Percentiles rank a stretch among this genome's conserved stretches.
phyloP scores from a whole-genome alignment of 2,113 vertebrate species.

The Hassar affinis region DNA sequence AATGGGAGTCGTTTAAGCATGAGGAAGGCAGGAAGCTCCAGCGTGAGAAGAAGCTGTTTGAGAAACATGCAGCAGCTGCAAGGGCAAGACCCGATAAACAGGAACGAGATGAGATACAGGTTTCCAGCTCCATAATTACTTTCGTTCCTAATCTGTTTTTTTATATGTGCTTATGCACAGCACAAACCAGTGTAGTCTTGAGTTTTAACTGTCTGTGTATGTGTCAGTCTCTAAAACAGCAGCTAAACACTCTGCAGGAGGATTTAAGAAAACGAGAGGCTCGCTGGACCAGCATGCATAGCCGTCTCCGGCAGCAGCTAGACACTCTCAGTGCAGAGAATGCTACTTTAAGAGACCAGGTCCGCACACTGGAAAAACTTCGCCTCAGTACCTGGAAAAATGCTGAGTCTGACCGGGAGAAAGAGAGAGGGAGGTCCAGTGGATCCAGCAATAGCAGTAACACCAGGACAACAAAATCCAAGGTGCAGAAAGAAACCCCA shows the following conservation, averaged over 20 bases:
- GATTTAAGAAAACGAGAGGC: slow-evolving; percentile 84
- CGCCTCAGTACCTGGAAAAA: slow-evolving; percentile 86
- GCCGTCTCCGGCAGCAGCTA: slow-evolving; percentile 83
- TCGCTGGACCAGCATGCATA: slow-evolving; percentile 84
- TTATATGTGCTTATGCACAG: neutral
- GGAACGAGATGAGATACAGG: slow-evolving; percentile 95
- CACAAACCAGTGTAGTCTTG: neutral
- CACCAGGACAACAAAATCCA: slow-evolving; percentile 35
- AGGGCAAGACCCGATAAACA: slow-evolving; percentile 90
- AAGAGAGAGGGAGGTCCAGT: slow-evolving; percentile 49
- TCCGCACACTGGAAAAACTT: slow-evolving; percentile 83
- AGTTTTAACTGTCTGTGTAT: neutral
- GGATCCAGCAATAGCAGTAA: slow-evolving; percentile 54
- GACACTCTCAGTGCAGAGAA: slow-evolving; percentile 83
- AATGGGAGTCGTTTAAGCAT: slow-evolving; percentile 85
- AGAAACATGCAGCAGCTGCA: slow-evolving; percentile 80
- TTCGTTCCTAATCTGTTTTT: neutral
- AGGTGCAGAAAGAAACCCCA: neutral
- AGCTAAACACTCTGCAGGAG: slow-evolving; percentile 84
- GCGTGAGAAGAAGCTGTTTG: slow-evolving; percentile 89
- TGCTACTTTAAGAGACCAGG: slow-evolving; percentile 79
- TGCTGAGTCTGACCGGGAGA: slow-evolving; percentile 60
- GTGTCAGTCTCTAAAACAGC: slow-evolving; percentile 82
- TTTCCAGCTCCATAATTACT: slow-evolving; percentile 42
- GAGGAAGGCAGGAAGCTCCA: slow-evolving; percentile 89